Evolutionary conservation across 2,113 vertebrate genomes (phyloP), one percentile per base, ranked within the genome.

Genomic region (Zapus hudsonius): DNA sequence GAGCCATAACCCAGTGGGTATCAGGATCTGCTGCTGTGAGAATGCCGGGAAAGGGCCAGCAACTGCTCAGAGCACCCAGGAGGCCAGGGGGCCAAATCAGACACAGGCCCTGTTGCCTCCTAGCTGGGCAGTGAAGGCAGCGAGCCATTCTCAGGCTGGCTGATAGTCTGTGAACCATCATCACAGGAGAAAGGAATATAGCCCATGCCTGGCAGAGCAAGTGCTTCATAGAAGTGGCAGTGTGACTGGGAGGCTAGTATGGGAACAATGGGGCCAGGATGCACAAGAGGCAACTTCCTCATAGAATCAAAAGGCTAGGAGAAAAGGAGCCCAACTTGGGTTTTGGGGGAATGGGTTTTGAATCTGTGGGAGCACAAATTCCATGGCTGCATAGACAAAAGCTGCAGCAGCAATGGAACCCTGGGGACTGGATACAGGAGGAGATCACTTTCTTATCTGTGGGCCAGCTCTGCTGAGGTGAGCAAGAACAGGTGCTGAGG

Each of bases 381-480:
- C 9, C 19, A 23, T 0, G 1, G 52, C 40, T 15, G 31, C 0
- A 1, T n/a, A 23, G 76, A 87, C 38, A 11, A 52, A 61, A 33
- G 55, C 63, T 2, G 8, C 4, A 55, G 22, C 40, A 93, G 33
- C 33, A 22, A 47, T 0, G 2, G 73, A 11, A 70, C 31, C 78
- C 66, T 7, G 22, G 78, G 61, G 67, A 42, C 33, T 23, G 0
- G 0, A 75, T 29, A 74, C n/a, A 23, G n/a, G 44, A 36, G 61
- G 69, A 38, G 13, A 55, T 29, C 19, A 1, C 55, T 27, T 17
- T 67, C 40, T n/a, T 64, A 63, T 75, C 94, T 70, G 25, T 27
- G 57, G 17, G 70, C 86, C 4, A 1, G 64, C 66, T 63, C 40
- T 20, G 78, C 64, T 61, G 84, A 74, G 92, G 86, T 29, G 2